phyloP scores from a whole-genome alignment of 2,888 invertebrate species.

The Andrena camellia region DNA sequence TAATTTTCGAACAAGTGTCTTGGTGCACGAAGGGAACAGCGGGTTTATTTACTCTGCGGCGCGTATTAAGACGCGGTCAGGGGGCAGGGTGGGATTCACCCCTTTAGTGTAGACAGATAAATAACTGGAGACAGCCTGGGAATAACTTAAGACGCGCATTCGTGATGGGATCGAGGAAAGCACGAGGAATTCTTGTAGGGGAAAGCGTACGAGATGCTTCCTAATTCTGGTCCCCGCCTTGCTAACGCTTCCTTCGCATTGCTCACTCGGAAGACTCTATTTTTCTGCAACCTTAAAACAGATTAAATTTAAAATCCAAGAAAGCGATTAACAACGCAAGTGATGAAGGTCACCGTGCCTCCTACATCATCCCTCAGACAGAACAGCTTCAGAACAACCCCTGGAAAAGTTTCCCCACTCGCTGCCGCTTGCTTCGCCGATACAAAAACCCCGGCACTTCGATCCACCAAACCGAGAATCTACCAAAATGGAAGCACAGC shows the following conservation, averaged over 20 bases:
- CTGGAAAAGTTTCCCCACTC: too few relatives aligned
- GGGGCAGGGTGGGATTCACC: slow-evolving; percentile 75
- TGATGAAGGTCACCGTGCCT: too few relatives aligned
- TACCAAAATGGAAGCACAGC: not conserved
- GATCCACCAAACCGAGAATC: too few relatives aligned
- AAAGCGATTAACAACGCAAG: too few relatives aligned
- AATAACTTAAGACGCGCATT: slow-evolving; percentile 79
- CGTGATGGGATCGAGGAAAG: slow-evolving; percentile 19
- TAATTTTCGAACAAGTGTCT: slow-evolving; percentile 37
- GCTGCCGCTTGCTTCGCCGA: too few relatives aligned
- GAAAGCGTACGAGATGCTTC: not conserved
- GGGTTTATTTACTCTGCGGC: slow-evolving; percentile 83
- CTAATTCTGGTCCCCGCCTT: not conserved
- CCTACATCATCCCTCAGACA: too few relatives aligned
- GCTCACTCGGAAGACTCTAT: not conserved
- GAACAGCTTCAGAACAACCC: too few relatives aligned
- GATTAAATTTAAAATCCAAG: too few relatives aligned
- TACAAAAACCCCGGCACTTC: too few relatives aligned
- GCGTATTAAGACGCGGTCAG: slow-evolving; percentile 82
- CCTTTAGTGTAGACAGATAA: slow-evolving; percentile 78
- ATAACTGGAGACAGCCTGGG: slow-evolving; percentile 82
- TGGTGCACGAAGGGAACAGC: slow-evolving; percentile 7
- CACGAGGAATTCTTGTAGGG: slow-evolving; percentile 5
- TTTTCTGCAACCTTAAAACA: too few relatives aligned
- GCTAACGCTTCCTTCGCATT: not conserved